Percentiles rank a stretch among this genome's conserved stretches.
Conservation (phyloP, 2,113 vertebrate genomes). For the Platycercus adscitus region DNA sequence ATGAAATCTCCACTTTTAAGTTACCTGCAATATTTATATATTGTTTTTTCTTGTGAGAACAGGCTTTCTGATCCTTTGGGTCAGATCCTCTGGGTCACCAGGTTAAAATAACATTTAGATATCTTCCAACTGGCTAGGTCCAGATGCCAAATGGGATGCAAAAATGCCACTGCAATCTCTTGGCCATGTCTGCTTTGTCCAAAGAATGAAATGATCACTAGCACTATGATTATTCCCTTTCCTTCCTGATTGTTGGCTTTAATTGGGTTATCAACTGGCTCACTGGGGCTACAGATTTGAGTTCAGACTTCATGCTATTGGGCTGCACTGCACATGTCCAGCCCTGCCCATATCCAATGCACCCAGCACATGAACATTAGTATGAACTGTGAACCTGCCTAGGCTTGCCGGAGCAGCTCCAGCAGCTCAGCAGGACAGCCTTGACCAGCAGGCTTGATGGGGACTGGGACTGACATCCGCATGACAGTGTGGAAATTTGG, state of each 20-base stretch:
- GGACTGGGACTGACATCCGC: no score
- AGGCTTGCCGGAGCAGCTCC: neutral
- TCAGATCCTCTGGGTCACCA: neutral
- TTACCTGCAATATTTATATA: neutral
- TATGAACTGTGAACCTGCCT: neutral
- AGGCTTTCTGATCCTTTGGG: neutral
- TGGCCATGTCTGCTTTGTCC: neutral
- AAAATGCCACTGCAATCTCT: neutral
- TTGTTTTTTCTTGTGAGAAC: neutral
- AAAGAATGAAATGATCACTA: neutral
- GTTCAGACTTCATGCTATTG: neutral
- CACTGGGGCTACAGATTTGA: neutral
- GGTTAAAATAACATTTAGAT: neutral
- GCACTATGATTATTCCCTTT: neutral
- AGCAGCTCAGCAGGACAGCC: neutral
- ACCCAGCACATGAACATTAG: neutral
- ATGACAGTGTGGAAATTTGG: neutral
- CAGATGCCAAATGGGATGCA: neutral
- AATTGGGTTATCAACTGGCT: neutral
- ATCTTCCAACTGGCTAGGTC: neutral
- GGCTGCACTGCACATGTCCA: neutral
- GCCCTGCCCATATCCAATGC: neutral
- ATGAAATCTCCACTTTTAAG: neutral
- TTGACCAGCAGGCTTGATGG: neutral
- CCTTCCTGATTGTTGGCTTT: neutral